These are phyloP conservation scores for Erpobdella octoculata DNA, from an alignment of 2,888 invertebrate genomes.

Conservation along the genomic window DNA sequence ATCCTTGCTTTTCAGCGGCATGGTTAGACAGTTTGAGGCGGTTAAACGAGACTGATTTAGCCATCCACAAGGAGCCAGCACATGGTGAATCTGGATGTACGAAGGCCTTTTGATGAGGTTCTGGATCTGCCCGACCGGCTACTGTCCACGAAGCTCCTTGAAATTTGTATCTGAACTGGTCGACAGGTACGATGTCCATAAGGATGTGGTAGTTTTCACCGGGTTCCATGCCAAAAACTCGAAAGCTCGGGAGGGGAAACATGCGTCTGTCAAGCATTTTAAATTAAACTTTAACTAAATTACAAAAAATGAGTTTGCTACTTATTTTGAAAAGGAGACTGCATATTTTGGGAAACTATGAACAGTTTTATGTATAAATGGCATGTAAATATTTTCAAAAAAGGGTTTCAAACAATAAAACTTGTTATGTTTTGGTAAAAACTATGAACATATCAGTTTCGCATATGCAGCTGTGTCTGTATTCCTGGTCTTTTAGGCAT, in stretches of 20 bases:
- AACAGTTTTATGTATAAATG: too few relatives aligned
- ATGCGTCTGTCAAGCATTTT: conserved; percentile 4
- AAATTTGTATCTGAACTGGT: conserved; percentile 22
- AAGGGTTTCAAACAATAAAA: too few relatives aligned
- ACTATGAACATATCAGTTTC: too few relatives aligned
- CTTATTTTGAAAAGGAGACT: not conserved
- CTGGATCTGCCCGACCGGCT: conserved; percentile 20
- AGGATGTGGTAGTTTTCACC: not conserved
- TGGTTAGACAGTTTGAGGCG: conserved; percentile 21
- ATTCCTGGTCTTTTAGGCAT: too few relatives aligned
- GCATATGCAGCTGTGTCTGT: too few relatives aligned
- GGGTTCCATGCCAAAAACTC: conserved; percentile 2
- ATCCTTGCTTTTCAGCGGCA: not conserved
- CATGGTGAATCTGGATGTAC: conserved; percentile 18
- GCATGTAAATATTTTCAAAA: too few relatives aligned
- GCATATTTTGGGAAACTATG: too few relatives aligned
- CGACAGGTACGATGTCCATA: conserved; percentile 22
- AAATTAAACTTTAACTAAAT: not conserved
- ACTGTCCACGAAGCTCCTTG: conserved; percentile 15
- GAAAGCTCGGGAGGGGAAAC: conserved; percentile 19
- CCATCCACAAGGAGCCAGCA: conserved; percentile 15
- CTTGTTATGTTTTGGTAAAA: too few relatives aligned
- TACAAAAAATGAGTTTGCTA: not conserved
- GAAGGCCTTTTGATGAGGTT: conserved; percentile 10
- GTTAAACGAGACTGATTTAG: conserved; percentile 2